Percentiles rank a stretch among this genome's conserved stretches.
phyloP scores from a whole-genome alignment of 2,888 invertebrate species.

The Ochropleura leucogaster region DNA sequence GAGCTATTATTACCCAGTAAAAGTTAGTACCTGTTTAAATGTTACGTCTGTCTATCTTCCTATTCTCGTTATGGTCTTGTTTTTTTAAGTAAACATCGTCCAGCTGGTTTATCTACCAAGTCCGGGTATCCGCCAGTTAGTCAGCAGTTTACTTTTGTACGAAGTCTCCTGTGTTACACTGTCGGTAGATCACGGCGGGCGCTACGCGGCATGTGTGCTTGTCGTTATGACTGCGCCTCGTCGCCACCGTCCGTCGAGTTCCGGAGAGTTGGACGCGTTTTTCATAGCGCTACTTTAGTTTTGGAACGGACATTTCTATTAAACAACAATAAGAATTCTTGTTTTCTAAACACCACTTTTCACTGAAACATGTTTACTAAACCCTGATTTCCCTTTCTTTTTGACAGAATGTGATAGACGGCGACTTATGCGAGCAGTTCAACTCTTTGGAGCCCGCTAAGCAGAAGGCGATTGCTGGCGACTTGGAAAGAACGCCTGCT shows the following conservation, averaged over 20 bases:
- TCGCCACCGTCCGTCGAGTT: conserved; percentile 72
- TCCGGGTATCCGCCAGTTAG: conserved; percentile 79
- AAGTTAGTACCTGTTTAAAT: conserved; percentile 90
- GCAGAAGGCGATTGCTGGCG: conserved; percentile 98
- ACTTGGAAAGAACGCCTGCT: conserved; percentile 98
- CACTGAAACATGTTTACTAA: neutral
- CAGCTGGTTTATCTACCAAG: neutral
- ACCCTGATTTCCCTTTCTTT: conserved; percentile 67
- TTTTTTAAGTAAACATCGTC: conserved; percentile 10
- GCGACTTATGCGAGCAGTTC: conserved; percentile 99
- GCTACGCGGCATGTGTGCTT: conserved; percentile 68
- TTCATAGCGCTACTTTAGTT: conserved; percentile 80
- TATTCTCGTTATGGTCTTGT: neutral
- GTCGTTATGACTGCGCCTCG: conserved; percentile 81
- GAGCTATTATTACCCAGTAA: conserved; percentile 99
- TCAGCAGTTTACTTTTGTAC: conserved; percentile 80
- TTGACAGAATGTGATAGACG: conserved; percentile 98
- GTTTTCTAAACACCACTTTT: neutral
- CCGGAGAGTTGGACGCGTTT: conserved; percentile 86
- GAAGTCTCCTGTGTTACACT: conserved; percentile 85
- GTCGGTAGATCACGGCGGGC: conserved; percentile 82
- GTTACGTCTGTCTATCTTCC: neutral
- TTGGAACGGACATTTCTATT: conserved; percentile 81
- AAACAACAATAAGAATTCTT: neutral
- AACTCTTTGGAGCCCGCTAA: conserved; percentile 98